Conservation (phyloP, 2,888 invertebrate species). For the Eumacrocentrus americanus region DNA sequence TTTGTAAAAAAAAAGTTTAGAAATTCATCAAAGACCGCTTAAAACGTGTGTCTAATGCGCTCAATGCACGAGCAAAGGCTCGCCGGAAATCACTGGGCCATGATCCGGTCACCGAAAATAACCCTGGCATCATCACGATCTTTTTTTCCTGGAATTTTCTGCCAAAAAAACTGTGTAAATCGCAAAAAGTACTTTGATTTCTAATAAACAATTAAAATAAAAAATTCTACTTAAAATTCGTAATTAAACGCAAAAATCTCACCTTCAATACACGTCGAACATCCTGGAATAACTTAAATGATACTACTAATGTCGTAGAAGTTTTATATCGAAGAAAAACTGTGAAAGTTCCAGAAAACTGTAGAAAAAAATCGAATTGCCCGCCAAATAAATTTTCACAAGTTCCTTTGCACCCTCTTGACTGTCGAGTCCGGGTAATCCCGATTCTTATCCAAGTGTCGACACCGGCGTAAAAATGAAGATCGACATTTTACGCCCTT, state of each 20-base stretch:
- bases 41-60: neutral
- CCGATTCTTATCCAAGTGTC: neutral
- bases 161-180: neutral
- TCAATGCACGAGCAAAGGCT: conserved; percentile 32
- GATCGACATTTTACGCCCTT: neutral
- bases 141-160: neutral
- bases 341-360: too few relatives aligned
- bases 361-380: too few relatives aligned
- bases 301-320: too few relatives aligned
- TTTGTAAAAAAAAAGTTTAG: neutral
- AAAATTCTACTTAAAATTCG: too few relatives aligned
- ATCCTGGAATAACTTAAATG: too few relatives aligned
- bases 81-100: conserved; percentile 40
- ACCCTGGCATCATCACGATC: conserved; percentile 33
- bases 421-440: neutral
- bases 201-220: too few relatives aligned
- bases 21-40: neutral
- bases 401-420: too few relatives aligned
- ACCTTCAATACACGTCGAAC: too few relatives aligned
- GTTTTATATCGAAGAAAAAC: too few relatives aligned
- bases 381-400: too few relatives aligned
- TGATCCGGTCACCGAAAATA: conserved; percentile 42
- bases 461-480: neutral
- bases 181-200: too few relatives aligned
- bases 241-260: too few relatives aligned